Conservation (phyloP, 2,797 vertebrate genomes). For the Phoxinus dragarum region DNA sequence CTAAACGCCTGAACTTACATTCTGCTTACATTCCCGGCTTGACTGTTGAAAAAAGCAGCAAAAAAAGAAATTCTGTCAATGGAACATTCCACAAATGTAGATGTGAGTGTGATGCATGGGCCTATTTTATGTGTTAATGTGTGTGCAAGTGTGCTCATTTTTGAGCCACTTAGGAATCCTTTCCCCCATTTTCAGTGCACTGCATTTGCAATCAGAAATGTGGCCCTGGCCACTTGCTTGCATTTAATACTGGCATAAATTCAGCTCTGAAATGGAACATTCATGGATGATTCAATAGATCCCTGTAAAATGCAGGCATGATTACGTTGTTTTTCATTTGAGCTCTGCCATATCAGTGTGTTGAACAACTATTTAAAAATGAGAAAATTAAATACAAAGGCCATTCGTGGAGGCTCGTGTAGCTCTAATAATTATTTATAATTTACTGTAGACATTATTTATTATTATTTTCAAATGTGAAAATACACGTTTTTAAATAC, state of each 20-base stretch:
- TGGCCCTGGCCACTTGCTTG: conserved; percentile 58
- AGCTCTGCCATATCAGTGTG: conserved; percentile 18
- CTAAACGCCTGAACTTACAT: conserved; percentile 3
- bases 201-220: conserved; percentile 55
- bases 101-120: conserved; percentile 60
- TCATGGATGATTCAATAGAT: conserved; percentile 50
- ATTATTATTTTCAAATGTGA: conserved; percentile 4
- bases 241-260: conserved; percentile 62
- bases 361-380: conserved; percentile 20
- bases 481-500: neutral
- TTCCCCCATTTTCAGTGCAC: conserved; percentile 54
- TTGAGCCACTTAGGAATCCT: conserved; percentile 64
- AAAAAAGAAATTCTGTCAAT: conserved; percentile 53
- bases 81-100: conserved; percentile 56
- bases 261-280: conserved; percentile 56
- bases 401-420: neutral
- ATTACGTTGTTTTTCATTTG: conserved; percentile 10
- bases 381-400: conserved; percentile 18
- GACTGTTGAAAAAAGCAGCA: conserved; percentile 12
- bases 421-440: neutral
- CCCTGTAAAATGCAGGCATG: neutral
- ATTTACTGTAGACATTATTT: neutral
- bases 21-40: conserved; percentile 7
- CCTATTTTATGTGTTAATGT: conserved; percentile 67
- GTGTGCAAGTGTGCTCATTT: conserved; percentile 74